phyloP scores from a whole-genome alignment of 2,113 vertebrate genomes.

The Sarotherodon lohbergeri region DNA sequence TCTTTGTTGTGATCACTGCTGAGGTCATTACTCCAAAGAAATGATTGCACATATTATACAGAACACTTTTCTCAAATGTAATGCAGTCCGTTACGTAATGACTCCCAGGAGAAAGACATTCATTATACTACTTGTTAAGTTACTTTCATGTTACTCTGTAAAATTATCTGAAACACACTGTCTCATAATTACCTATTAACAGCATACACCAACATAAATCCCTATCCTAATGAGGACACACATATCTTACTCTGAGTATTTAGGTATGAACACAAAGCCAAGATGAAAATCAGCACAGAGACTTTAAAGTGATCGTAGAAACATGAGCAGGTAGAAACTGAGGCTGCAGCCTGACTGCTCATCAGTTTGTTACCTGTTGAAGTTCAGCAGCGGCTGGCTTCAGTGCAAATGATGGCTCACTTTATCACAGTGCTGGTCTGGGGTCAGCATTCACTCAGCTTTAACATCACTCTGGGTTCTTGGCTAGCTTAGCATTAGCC shows the following conservation, averaged over 20 bases:
- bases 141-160: neutral
- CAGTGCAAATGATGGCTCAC: too few relatives aligned
- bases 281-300: neutral
- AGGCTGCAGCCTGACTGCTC: neutral
- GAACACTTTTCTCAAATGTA: neutral
- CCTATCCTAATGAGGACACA: accelerated
- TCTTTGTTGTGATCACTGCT: neutral
- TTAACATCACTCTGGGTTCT: too few relatives aligned
- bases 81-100: accelerated
- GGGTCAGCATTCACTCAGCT: too few relatives aligned
- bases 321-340: neutral
- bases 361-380: neutral
- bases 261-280: neutral
- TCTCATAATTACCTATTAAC: accelerated
- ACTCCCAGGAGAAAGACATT: neutral
- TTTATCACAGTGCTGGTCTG: too few relatives aligned
- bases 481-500: too few relatives aligned
- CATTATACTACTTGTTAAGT: neutral
- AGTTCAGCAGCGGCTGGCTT: neutral
- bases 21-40: neutral
- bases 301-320: neutral
- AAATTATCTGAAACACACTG: accelerated
- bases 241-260: accelerated
- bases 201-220: neutral
- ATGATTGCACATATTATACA: neutral